Base-by-base conservation (phyloP, 2,113 vertebrate species). In the Taurulus bubalis region DNA sequence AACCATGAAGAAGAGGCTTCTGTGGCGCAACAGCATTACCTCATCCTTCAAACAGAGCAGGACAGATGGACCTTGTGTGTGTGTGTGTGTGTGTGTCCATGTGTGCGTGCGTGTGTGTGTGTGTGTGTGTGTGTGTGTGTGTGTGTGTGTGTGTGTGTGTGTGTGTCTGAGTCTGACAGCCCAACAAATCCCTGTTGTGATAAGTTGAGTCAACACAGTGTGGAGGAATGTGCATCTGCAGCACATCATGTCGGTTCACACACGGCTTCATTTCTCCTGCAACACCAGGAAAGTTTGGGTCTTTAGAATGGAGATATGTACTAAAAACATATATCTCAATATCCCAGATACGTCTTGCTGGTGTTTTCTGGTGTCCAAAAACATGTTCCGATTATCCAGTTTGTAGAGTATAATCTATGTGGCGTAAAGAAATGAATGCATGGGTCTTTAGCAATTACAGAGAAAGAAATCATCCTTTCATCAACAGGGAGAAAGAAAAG, bases 191-290 rank as follows among this genome's bases (percentile, higher is more conserved):
- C 88, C 80, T 90, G 91, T 88, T 92, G 47, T 90, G 82, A 90
- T 83, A 86, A 76, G 84, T 75, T 26, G n/a, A 64, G 71, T 78
- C 84, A 79, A 84, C 91, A 88, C 89, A 51, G 85, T 80, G 85
- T 75, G 72, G 74, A 85, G 92, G 92, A 94, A 94, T 93, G 91
- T 84, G 76, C 73, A 20, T 90, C 89, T 85, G 60, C 79, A 86
- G 86, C 90, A 86, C 72, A 80, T 87, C 73, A 2, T 0, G 55
- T 53, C 56, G 65, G 11, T 65, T 83, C 85, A 22, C 71, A 76
- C 58, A 34, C 14, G 16, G 30, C 24, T 69, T 69, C 11, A 22
- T 30, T 68, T 75, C 73, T 72, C 42, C 65, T 0, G 53, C 60
- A 51, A 14, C 69, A 40, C 3, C 11, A 8, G 34, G 28, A 16